Conservation (phyloP, 1,140 invertebrate genomes). For the Cotesia chilonis region DNA sequence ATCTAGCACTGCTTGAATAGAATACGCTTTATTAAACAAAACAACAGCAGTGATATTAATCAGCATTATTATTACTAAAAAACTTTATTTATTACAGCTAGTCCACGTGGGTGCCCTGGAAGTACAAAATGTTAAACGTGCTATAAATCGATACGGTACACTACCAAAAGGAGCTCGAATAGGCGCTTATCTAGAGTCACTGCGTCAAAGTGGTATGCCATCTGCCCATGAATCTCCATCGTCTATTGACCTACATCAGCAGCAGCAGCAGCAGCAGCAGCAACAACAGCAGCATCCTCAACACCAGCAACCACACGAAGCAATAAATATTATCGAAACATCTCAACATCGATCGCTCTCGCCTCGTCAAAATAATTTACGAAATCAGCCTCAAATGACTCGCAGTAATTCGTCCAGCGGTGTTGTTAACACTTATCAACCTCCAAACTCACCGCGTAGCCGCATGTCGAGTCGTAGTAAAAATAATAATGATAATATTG, state of each 20-base stretch:
- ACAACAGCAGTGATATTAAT: slow-evolving; percentile 11
- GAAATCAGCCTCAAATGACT: slow-evolving; percentile 81
- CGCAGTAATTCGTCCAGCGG: slow-evolving; percentile 84
- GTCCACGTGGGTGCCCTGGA: slow-evolving; percentile 89
- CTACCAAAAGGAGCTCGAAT: slow-evolving; percentile 94
- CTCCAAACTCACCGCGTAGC: slow-evolving; percentile 68
- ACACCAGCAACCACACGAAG: slow-evolving; percentile 31
- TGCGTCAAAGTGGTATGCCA: slow-evolving; percentile 79
- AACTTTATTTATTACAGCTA: slow-evolving; percentile 57
- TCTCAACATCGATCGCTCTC: slow-evolving; percentile 62
- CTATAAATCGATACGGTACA: slow-evolving; percentile 96
- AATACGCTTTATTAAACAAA: slow-evolving; percentile 1
- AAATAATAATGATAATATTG: slow-evolving; percentile 56
- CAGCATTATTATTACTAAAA: neutral
- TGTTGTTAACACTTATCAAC: slow-evolving; percentile 73
- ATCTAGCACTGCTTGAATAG: slow-evolving; percentile 63
- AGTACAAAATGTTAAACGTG: slow-evolving; percentile 95
- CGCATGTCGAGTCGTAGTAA: slow-evolving; percentile 59
- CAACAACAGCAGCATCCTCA: slow-evolving; percentile 34
- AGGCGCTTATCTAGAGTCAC: slow-evolving; percentile 92
- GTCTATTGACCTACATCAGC: slow-evolving; percentile 49
- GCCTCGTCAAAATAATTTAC: slow-evolving; percentile 70
- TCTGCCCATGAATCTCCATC: slow-evolving; percentile 65
- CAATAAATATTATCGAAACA: slow-evolving; percentile 34
- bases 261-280: slow-evolving; percentile 33